Percentiles rank a stretch among this genome's conserved stretches.
phyloP scores from a whole-genome alignment of 1,140 invertebrate genomes.

The Drosophila leontia region DNA sequence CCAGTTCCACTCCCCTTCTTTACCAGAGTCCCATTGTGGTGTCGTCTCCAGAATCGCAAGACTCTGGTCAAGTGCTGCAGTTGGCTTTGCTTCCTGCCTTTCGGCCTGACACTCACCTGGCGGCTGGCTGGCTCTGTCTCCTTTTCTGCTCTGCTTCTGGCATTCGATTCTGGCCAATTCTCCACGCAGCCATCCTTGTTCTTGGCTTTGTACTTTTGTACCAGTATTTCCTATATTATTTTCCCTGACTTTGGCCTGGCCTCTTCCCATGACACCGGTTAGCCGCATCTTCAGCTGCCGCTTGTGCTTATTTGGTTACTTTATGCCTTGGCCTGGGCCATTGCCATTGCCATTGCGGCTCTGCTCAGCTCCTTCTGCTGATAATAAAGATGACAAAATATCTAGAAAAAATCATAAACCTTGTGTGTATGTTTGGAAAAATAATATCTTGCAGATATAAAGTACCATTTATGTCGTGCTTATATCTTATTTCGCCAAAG shows the following conservation, averaged over 20 bases:
- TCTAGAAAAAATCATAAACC: constrained; percentile 84
- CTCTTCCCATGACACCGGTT: constrained; percentile 70
- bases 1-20: not conserved
- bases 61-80: constrained; percentile 42
- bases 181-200: constrained; percentile 63
- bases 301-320: constrained; percentile 78
- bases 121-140: not conserved
- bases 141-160: constrained; percentile 23
- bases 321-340: constrained; percentile 64
- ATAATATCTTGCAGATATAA: constrained; percentile 83
- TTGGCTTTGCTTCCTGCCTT: constrained; percentile 47
- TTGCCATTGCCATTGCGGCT: constrained; percentile 7
- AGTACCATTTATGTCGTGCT: constrained; percentile 84
- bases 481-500: constrained; percentile 82
- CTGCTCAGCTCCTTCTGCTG: constrained; percentile 43
- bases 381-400: constrained; percentile 84
- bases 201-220: constrained; percentile 15
- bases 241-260: constrained; percentile 22
- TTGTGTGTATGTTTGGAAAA: constrained; percentile 83
- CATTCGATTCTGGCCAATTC: constrained; percentile 69
- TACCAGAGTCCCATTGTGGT: constrained; percentile 44
- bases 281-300: constrained; percentile 37
- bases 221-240: constrained; percentile 39
- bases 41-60: constrained; percentile 40
- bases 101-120: constrained; percentile 62